Evolutionary conservation across 2,797 vertebrate species (phyloP).

Genomic region (Pseudocheirus occidentalis): DNA sequence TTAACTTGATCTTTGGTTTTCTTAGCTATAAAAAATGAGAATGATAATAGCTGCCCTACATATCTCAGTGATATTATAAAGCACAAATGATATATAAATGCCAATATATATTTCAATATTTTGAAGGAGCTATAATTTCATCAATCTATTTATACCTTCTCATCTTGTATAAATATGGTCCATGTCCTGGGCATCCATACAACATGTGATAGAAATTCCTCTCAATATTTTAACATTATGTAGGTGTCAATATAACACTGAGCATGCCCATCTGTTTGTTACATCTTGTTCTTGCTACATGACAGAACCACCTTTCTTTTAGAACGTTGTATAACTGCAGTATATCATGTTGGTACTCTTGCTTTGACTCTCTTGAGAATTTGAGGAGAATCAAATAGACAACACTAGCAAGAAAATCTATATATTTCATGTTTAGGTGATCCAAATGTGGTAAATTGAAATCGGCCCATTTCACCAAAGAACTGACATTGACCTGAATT

Average conservation of each 20-base stretch:
- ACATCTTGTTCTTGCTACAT: background rate
- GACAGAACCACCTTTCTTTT: background rate
- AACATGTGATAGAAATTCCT: background rate
- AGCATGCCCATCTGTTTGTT: background rate
- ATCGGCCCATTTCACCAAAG: background rate
- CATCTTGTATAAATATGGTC: background rate
- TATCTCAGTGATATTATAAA: background rate
- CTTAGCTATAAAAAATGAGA: background rate
- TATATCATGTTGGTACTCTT: background rate
- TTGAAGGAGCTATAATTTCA: background rate
- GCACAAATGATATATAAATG: background rate
- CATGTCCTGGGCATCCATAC: background rate
- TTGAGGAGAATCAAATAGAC: slow-evolving; percentile 14
- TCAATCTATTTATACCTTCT: background rate
- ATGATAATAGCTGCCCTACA: background rate
- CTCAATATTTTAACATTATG: background rate
- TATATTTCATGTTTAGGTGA: background rate
- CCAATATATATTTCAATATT: background rate
- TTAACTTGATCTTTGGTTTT: background rate
- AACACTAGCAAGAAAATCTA: background rate
- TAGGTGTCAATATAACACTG: background rate
- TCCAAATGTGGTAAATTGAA: slow-evolving; percentile 34
- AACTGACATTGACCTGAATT: background rate
- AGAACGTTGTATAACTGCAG: background rate
- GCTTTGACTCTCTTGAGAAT: slow-evolving; percentile 33